These are phyloP conservation scores for Choloepus didactylus DNA, from an alignment of 2,797 vertebrate species.

Conservation along the genomic window DNA sequence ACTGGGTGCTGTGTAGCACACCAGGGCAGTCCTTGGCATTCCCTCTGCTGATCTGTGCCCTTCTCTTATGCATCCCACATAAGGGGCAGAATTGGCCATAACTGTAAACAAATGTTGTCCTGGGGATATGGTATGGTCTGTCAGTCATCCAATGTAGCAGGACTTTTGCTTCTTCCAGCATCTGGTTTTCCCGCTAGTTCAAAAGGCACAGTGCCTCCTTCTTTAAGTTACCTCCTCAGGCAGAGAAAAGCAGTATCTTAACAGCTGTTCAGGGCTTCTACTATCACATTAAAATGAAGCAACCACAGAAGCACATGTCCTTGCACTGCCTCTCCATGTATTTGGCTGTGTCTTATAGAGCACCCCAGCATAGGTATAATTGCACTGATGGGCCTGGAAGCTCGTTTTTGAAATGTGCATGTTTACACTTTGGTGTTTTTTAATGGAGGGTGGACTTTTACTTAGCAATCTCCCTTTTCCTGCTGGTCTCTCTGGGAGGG, in stretches of 20 bases:
- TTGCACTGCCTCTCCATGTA: background rate
- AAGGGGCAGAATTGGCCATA: background rate
- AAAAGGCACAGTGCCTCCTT: background rate
- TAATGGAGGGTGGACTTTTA: background rate
- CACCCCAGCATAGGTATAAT: background rate
- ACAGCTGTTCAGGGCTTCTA: background rate
- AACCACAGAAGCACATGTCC: background rate
- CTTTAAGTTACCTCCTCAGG: background rate
- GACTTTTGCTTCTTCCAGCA: background rate
- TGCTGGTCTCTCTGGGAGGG: too few relatives aligned
- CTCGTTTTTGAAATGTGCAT: background rate
- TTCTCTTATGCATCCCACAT: background rate
- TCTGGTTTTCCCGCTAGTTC: background rate
- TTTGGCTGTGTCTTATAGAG: background rate
- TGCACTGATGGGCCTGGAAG: background rate
- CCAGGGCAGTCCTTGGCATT: background rate
- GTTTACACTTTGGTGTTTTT: background rate
- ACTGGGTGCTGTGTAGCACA: rapidly evolving
- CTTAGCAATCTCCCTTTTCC: background rate
- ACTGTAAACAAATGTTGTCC: background rate
- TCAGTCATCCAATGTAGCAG: background rate
- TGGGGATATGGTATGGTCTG: background rate
- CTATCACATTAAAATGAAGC: background rate
- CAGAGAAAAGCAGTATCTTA: background rate
- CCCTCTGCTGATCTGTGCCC: background rate